Evolutionary conservation across 2,888 invertebrate genomes (phyloP).

Genomic region (Ochropleura plecta): DNA sequence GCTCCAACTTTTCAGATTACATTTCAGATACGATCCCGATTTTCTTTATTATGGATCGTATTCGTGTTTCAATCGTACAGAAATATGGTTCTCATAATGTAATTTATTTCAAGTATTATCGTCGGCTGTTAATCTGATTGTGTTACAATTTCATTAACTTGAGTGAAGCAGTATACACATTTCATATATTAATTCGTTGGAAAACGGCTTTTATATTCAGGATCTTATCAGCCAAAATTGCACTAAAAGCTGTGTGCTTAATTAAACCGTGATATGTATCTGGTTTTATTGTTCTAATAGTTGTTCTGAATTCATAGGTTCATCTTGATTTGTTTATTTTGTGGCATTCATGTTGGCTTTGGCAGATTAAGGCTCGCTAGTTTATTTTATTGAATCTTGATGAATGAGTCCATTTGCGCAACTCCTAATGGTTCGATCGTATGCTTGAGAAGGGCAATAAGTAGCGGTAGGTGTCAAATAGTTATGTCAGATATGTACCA

Average conservation of each 20-base stretch:
- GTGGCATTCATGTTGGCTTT: slow-evolving; percentile 7
- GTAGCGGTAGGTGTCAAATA: slow-evolving; percentile 44
- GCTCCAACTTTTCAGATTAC: slow-evolving; percentile 65
- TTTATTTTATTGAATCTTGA: not conserved
- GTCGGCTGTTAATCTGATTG: slow-evolving; percentile 56
- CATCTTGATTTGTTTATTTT: slow-evolving; percentile 33
- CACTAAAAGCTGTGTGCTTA: slow-evolving; percentile 50
- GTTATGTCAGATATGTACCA: slow-evolving; percentile 38
- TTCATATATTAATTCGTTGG: slow-evolving; percentile 51
- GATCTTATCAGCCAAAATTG: slow-evolving; percentile 55
- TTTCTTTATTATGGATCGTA: slow-evolving; percentile 29
- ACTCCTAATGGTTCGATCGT: not conserved
- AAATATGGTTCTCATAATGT: slow-evolving; percentile 32
- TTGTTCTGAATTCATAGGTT: slow-evolving; percentile 34
- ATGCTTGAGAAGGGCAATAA: slow-evolving; percentile 19
- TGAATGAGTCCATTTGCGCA: not conserved
- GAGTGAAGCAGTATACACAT: slow-evolving; percentile 55
- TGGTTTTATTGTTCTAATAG: slow-evolving; percentile 32
- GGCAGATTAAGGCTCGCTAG: not conserved
- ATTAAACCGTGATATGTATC: slow-evolving; percentile 51
- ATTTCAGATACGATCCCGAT: slow-evolving; percentile 60
- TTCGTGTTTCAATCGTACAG: slow-evolving; percentile 26
- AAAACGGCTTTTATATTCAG: slow-evolving; percentile 56
- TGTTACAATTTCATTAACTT: slow-evolving; percentile 62
- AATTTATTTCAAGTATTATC: slow-evolving; percentile 49